A percentile compares a stretch with the other conserved stretches of the same genome.
Conservation (phyloP, 2,888 invertebrate genomes). For the Helleia helle region DNA sequence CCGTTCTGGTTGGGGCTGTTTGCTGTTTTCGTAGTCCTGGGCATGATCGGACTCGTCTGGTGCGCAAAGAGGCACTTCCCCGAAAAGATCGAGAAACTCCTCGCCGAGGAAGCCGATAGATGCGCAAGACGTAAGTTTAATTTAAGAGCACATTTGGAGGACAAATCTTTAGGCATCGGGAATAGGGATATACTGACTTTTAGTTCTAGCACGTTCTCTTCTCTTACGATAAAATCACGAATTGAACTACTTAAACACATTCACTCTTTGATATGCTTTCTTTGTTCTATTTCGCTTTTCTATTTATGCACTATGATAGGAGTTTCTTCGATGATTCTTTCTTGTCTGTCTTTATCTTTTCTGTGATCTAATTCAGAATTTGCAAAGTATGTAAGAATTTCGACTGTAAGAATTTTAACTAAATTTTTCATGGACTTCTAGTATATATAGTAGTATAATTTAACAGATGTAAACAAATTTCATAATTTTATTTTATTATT, state of each 20-base stretch:
- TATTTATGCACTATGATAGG: conserved; percentile 6
- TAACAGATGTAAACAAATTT: too few species aligned
- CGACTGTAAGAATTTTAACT: too few species aligned
- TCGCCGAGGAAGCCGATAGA: conserved; percentile 85
- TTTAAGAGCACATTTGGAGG: conserved; percentile 26
- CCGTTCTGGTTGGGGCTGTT: conserved; percentile 93
- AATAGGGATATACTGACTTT: not conserved
- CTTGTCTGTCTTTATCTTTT: not conserved
- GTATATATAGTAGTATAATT: too few species aligned
- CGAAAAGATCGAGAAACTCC: conserved; percentile 86
- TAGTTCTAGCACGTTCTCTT: not conserved
- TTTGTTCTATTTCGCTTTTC: conserved; percentile 7
- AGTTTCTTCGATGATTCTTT: not conserved
- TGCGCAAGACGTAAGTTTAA: conserved; percentile 77
- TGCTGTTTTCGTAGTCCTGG: conserved; percentile 86
- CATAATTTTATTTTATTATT: too few species aligned
- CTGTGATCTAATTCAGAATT: not conserved
- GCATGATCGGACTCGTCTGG: conserved; percentile 85
- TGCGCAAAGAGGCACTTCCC: conserved; percentile 90
- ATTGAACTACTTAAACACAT: conserved; percentile 1
- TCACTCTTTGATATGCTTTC: conserved; percentile 7
- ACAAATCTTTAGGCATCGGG: conserved; percentile 43
- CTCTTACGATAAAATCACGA: conserved; percentile 4
- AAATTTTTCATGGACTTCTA: too few species aligned
- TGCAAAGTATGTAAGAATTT: too few species aligned